These are phyloP conservation scores for Ctenosaura bakeri DNA, from an alignment of 2,797 vertebrate species.

Conservation along the genomic window DNA sequence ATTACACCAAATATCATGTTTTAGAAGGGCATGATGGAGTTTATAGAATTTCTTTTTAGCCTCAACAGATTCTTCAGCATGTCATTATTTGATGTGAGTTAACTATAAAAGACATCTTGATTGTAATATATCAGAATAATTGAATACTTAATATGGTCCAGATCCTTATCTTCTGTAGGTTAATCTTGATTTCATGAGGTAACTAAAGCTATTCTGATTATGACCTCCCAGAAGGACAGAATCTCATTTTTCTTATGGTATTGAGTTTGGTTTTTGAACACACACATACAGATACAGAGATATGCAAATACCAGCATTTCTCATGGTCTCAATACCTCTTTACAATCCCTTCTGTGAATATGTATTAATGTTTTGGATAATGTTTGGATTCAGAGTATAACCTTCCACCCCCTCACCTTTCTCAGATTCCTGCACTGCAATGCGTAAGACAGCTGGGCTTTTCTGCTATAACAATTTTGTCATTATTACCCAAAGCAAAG, in stretches of 20 bases:
- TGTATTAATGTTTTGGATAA: slow-evolving; percentile 48
- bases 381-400: slow-evolving; percentile 45
- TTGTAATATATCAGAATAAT: slow-evolving; percentile 47
- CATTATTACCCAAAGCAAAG: slow-evolving; percentile 74
- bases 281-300: too few species aligned
- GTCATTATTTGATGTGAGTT: slow-evolving; percentile 71
- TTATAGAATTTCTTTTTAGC: slow-evolving; percentile 54
- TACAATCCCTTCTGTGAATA: slow-evolving; percentile 40
- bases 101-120: slow-evolving; percentile 55
- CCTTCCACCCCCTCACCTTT: neutral
- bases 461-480: slow-evolving; percentile 74
- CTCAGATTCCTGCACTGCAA: slow-evolving; percentile 44
- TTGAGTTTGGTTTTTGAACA: slow-evolving; percentile 7
- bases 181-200: neutral
- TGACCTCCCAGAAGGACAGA: slow-evolving; percentile 14
- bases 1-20: slow-evolving; percentile 56
- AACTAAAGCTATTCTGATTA: slow-evolving; percentile 6
- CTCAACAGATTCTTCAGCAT: slow-evolving; percentile 68
- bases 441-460: slow-evolving; percentile 70
- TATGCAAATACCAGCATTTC: neutral
- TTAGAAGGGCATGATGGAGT: slow-evolving; percentile 63
- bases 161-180: slow-evolving; percentile 26
- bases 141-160: slow-evolving; percentile 51
- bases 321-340: slow-evolving; percentile 11
- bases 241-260: slow-evolving; percentile 7